Evolutionary conservation across 2,113 vertebrate genomes (phyloP).

Genomic region (Pluvianellus socialis): DNA sequence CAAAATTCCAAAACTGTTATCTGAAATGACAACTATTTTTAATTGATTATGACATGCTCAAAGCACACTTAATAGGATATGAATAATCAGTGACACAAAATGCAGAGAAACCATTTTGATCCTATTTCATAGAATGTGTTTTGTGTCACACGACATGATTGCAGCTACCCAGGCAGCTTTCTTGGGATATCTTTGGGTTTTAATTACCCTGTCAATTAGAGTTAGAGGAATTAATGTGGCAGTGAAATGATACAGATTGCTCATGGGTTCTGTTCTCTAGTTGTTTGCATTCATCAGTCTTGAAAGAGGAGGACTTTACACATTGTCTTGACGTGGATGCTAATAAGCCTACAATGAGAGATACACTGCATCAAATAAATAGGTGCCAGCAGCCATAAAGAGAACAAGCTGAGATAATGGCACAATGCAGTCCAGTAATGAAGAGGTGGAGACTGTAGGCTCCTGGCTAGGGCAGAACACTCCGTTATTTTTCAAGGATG

Average conservation of each 20-base stretch:
- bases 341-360: slow-evolving; percentile 3
- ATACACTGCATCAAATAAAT: not conserved
- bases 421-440: not conserved
- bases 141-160: not conserved
- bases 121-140: slow-evolving; percentile 1
- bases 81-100: slow-evolving; percentile 32
- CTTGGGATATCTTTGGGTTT: slow-evolving; percentile 13
- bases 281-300: slow-evolving; percentile 31
- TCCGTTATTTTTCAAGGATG: not conserved
- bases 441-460: not conserved
- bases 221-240: slow-evolving; percentile 34
- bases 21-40: slow-evolving; percentile 27
- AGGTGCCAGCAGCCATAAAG: slow-evolving; percentile 11
- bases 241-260: slow-evolving; percentile 18
- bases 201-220: slow-evolving; percentile 64
- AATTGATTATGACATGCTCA: slow-evolving; percentile 21
- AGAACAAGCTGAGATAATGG: slow-evolving; percentile 4
- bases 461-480: not conserved
- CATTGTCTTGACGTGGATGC: slow-evolving; percentile 39
- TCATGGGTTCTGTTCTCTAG: slow-evolving; percentile 4
- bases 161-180: not conserved
- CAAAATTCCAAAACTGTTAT: not conserved
- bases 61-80: slow-evolving; percentile 28
- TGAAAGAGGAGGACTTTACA: slow-evolving; percentile 24
- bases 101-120: slow-evolving; percentile 24